A percentile compares a stretch with the other conserved stretches of the same genome.
phyloP scores from a whole-genome alignment of 1,140 invertebrate species.

The Rhagoletis pomonella region DNA sequence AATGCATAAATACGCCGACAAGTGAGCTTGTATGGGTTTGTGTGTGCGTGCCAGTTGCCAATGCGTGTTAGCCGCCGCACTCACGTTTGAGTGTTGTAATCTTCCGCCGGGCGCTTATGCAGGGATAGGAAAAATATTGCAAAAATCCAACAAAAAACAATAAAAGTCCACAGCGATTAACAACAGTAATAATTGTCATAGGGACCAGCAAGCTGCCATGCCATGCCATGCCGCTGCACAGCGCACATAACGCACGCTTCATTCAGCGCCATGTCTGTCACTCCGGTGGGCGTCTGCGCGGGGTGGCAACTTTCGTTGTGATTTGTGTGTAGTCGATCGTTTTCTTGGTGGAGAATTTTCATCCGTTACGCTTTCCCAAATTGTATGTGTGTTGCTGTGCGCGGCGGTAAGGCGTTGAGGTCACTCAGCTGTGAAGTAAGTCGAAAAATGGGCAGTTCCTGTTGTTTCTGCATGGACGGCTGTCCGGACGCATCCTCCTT shows the following conservation, averaged over 20 bases:
- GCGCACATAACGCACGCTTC: no score
- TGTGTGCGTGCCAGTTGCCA: neutral
- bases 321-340: slow-evolving; percentile 58
- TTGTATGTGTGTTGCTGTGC: neutral
- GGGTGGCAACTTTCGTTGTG: slow-evolving; percentile 70
- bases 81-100: slow-evolving; percentile 26
- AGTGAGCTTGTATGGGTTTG: neutral
- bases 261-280: no score
- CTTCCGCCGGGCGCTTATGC: neutral
- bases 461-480: slow-evolving; percentile 53
- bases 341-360: neutral
- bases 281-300: slow-evolving; percentile 54
- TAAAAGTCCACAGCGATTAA: slow-evolving; percentile 22
- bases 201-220: neutral
- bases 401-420: neutral
- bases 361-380: neutral
- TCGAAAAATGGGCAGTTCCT: slow-evolving; percentile 64
- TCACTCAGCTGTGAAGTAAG: slow-evolving; percentile 61
- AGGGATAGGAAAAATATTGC: neutral
- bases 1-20: no score
- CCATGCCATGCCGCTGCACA: neutral
- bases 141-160: neutral
- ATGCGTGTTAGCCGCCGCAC: neutral
- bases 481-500: neutral
- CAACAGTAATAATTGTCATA: slow-evolving; percentile 34